These are phyloP conservation scores for Drosophila seguyi DNA, from an alignment of 1,140 invertebrate genomes.

Conservation along the genomic window DNA sequence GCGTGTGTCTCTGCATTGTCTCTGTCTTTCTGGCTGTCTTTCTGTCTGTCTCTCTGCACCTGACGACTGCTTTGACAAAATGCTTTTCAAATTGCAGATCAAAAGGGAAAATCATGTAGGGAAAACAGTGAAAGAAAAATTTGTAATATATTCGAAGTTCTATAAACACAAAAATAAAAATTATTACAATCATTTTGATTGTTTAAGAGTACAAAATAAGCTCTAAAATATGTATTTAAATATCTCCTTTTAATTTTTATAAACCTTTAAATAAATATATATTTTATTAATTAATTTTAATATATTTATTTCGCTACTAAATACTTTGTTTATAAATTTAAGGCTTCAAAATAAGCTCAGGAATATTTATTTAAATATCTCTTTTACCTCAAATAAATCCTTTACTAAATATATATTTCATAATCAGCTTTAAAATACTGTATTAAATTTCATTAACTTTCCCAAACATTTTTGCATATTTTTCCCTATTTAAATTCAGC, in stretches of 20 bases:
- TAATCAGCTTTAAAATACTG: too few relatives aligned
- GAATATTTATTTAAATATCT: neutral
- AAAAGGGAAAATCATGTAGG: neutral
- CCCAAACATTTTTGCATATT: neutral
- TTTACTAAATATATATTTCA: neutral
- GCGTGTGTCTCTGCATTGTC: conserved; percentile 17
- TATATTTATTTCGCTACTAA: too few relatives aligned
- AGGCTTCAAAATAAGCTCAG: neutral
- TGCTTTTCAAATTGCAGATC: conserved; percentile 31
- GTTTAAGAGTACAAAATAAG: too few relatives aligned
- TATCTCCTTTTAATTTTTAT: too few relatives aligned
- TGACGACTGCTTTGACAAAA: conserved; percentile 18
- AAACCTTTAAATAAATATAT: too few relatives aligned
- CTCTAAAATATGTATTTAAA: too few relatives aligned
- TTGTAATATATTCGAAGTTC: neutral
- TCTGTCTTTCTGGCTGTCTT: neutral
- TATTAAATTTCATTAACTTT: neutral
- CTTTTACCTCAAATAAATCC: neutral
- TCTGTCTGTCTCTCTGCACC: conserved; percentile 2
- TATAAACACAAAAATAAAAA: neutral
- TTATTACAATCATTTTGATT: neutral
- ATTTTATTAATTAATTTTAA: too few relatives aligned
- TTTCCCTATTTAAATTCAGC: neutral
- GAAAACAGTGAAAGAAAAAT: neutral
- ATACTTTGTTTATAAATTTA: neutral